Evolutionary conservation across 2,113 vertebrate species (phyloP).

Genomic region (Corapipo altera): DNA sequence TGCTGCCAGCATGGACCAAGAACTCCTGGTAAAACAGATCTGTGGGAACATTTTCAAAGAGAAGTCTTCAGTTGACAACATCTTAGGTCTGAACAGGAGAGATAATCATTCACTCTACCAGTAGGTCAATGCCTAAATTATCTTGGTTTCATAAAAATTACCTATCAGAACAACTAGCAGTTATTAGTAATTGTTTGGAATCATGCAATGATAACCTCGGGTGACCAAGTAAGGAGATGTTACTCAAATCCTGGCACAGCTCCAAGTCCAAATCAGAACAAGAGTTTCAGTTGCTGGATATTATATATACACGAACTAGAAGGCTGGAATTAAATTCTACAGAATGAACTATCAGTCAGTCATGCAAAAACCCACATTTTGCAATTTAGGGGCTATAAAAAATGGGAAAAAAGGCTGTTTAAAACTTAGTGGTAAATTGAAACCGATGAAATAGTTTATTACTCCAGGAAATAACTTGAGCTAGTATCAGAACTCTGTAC

Average conservation of each 20-base stretch:
- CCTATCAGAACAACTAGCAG: neutral
- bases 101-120: neutral
- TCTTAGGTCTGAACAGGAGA: neutral
- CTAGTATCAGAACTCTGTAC: neutral
- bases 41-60: neutral
- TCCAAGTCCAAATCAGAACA: neutral
- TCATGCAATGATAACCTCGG: neutral
- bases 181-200: neutral
- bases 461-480: neutral
- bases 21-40: neutral
- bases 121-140: neutral
- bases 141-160: neutral
- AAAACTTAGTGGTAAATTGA: neutral
- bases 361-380: neutral
- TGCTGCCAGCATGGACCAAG: neutral
- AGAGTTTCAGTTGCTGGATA: neutral
- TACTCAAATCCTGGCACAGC: neutral
- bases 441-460: neutral
- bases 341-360: neutral
- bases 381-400: neutral
- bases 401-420: neutral
- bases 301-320: neutral
- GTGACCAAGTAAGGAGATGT: neutral
- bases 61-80: neutral
- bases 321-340: neutral